These are phyloP conservation scores for Crypturellus undulatus DNA, from an alignment of 2,113 vertebrate species.

Conservation along the genomic window DNA sequence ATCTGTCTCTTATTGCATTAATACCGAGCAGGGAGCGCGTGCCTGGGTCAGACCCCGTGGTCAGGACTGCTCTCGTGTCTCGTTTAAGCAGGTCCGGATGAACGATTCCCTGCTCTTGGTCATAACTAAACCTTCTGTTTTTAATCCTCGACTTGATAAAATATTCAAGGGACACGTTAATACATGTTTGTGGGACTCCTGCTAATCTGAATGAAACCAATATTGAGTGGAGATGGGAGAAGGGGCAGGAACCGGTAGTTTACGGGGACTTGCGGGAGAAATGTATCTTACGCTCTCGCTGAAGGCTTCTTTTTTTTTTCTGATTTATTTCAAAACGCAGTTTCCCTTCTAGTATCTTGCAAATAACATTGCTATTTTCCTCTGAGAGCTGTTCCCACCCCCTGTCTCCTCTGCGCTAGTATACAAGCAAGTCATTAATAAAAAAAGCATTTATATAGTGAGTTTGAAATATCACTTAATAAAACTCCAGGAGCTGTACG, in stretches of 20 bases:
- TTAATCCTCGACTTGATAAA: conserved; percentile 21
- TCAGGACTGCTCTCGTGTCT: conserved; percentile 15
- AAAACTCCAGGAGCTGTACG: conserved; percentile 3
- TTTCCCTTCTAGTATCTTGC: conserved; percentile 8
- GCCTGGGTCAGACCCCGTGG: conserved; percentile 27
- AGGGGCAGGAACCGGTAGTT: not conserved
- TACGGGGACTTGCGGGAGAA: not conserved
- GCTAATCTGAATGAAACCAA: conserved; percentile 14
- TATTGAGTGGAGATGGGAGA: conserved; percentile 7
- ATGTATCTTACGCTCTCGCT: not conserved
- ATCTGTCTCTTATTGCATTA: conserved; percentile 33
- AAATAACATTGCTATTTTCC: conserved; percentile 17
- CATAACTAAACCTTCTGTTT: conserved; percentile 53
- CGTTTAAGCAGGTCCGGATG: conserved; percentile 37
- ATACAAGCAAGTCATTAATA: conserved; percentile 23
- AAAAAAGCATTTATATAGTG: conserved; percentile 9
- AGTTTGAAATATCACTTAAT: conserved; percentile 43
- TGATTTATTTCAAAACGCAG: not conserved
- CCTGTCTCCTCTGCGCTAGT: not conserved
- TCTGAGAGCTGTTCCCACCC: not conserved
- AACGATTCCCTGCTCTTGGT: not conserved
- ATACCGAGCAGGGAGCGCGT: not conserved
- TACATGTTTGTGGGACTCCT: not conserved
- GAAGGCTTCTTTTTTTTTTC: not conserved
- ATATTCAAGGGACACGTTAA: conserved; percentile 9